These are phyloP conservation scores for Aphidius ervi DNA, from an alignment of 1,140 invertebrate genomes.

Conservation along the genomic window DNA sequence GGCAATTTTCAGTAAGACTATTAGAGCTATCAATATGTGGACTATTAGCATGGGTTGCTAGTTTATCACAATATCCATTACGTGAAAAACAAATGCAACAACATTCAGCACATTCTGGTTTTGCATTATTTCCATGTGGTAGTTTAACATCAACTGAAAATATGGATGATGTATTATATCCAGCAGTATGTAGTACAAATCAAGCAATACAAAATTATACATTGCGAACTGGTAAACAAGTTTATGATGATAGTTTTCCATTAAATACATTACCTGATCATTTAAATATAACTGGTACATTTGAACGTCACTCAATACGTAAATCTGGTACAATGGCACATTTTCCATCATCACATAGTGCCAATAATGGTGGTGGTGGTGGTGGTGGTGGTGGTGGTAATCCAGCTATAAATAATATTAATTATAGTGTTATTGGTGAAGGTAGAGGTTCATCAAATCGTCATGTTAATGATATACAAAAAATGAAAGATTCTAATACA, in stretches of 20 bases:
- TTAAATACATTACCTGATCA: slow-evolving; percentile 58
- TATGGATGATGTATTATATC: slow-evolving; percentile 63
- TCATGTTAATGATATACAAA: slow-evolving; percentile 46
- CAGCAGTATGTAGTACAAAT: slow-evolving; percentile 79
- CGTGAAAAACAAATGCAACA: slow-evolving; percentile 53
- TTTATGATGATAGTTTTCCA: slow-evolving; percentile 65
- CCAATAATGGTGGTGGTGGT: too few species aligned
- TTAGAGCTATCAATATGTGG: slow-evolving; percentile 80
- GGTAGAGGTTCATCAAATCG: slow-evolving; percentile 50
- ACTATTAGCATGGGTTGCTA: slow-evolving; percentile 77
- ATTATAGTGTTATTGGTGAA: slow-evolving; percentile 20
- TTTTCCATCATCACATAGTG: slow-evolving; percentile 35
- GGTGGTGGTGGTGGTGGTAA: too few species aligned
- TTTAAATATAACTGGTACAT: slow-evolving; percentile 52
- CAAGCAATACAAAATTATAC: slow-evolving; percentile 80
- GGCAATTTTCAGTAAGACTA: slow-evolving; percentile 76
- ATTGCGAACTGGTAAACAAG: slow-evolving; percentile 70
- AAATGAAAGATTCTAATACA: slow-evolving; percentile 35
- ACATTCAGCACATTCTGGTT: slow-evolving; percentile 58
- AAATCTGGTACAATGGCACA: slow-evolving; percentile 53
- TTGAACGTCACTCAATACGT: slow-evolving; percentile 50
- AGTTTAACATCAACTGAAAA: slow-evolving; percentile 69
- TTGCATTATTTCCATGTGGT: slow-evolving; percentile 72
- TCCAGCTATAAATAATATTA: too few species aligned
- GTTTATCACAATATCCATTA: slow-evolving; percentile 56